These are phyloP conservation scores for Gerris lacustris DNA, from an alignment of 2,888 invertebrate genomes.

Conservation along the genomic window DNA sequence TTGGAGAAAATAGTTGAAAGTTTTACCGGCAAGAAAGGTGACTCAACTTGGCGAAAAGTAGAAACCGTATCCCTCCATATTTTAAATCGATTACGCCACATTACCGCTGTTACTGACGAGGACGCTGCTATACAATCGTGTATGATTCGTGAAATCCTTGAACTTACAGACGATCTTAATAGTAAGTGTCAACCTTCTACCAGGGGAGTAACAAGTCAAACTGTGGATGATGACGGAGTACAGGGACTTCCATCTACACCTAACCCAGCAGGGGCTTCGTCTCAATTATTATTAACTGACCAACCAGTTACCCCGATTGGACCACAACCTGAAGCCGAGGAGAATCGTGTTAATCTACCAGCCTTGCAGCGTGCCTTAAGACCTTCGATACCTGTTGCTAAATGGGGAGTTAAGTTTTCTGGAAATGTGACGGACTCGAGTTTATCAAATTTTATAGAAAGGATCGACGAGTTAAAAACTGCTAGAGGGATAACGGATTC, in stretches of 20 bases:
- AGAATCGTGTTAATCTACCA: background rate
- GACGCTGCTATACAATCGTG: background rate
- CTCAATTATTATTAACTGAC: no score
- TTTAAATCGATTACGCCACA: background rate
- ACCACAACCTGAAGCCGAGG: no score
- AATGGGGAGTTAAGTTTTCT: conserved; percentile 26
- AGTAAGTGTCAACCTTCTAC: background rate
- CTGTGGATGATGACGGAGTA: no score
- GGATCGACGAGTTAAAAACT: conserved; percentile 27
- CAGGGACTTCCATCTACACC: no score
- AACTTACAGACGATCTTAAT: background rate
- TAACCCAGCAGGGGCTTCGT: no score
- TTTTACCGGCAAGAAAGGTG: background rate
- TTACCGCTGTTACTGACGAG: background rate
- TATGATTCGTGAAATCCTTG: background rate
- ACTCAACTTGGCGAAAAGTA: background rate
- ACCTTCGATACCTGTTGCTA: conserved; percentile 6
- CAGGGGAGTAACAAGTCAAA: no score
- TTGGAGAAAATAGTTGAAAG: background rate
- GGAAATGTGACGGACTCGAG: conserved; percentile 10
- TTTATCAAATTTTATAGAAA: conserved; percentile 24
- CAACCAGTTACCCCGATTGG: no score
- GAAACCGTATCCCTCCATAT: background rate
- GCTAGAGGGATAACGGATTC: conserved; percentile 22
- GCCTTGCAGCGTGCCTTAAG: background rate